Base-by-base conservation (phyloP, 2,113 vertebrate species). In the Hemiprocne comata region DNA sequence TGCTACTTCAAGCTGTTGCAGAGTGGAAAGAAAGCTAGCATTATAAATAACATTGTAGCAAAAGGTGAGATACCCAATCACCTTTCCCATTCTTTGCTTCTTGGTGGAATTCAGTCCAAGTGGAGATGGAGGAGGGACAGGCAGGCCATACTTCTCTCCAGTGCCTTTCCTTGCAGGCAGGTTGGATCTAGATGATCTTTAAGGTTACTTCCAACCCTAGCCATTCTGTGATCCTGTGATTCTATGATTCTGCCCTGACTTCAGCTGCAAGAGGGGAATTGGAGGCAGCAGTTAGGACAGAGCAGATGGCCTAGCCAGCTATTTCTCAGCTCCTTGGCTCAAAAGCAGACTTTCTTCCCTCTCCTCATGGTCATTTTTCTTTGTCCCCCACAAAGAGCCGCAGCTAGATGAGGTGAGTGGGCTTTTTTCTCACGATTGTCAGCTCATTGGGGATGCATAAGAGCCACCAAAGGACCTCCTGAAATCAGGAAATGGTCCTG, bases 381-480 rank as follows among this genome's bases (percentile, higher is more conserved):
- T 18, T 64, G 33, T 62, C 16, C 4, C 6, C 20, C 1, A 0
- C 33, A 28, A 74, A 40, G 50, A 90, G n/a, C n/a, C 2, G 1
- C 36, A 48, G 29, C n/a, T 76, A 72, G 65, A 50, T 72, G 46
- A 72, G 10, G 21, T 1, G 1, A 60, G 25, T 38, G 14, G 21
- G 31, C 50, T 40, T 64, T 36, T 13, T 58, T 20, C 17, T 78
- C 10, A 1, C n/a, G 31, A 11, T 42, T 74, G 44, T 70, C 0
- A 0, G 18, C 42, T 75, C 11, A 14, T 2, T 6, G 0, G 5
- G 13, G 9, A 28, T 0, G 0, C 1, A 2, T 34, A 18, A 19
- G 33, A 74, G 50, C 31, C 8, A 48, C 19, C 55, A 53, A 80
- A 74, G 51, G 19, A 66, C n/a, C 17, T 54, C 11, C 51, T 88